These are phyloP conservation scores for Urocyon cinereoargenteus DNA, from an alignment of 2,797 vertebrate genomes.

Conservation along the genomic window DNA sequence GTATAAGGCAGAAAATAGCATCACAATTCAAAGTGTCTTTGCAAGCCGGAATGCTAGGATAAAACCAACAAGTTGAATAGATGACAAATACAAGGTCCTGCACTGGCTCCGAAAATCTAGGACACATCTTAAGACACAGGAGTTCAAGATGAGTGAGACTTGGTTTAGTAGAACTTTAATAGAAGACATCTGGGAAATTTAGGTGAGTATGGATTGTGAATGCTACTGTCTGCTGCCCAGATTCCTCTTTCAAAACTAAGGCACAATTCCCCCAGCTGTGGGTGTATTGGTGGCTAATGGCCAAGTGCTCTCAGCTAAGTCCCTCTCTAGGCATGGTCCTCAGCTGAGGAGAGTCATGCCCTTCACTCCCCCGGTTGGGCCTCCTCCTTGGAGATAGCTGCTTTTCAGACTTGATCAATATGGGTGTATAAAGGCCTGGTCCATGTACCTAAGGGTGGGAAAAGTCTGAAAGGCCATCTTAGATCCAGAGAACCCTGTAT, in stretches of 20 bases:
- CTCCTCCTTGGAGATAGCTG: not conserved
- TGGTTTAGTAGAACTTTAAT: not conserved
- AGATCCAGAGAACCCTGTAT: not conserved
- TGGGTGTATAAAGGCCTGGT: not conserved
- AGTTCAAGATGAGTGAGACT: not conserved
- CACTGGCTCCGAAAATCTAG: not conserved
- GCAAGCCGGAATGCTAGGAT: not conserved
- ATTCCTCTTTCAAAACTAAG: not conserved
- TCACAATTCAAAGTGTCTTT: conserved; percentile 42
- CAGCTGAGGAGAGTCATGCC: not conserved
- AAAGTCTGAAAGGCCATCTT: not conserved
- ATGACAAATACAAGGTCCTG: not conserved
- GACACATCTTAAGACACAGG: not conserved
- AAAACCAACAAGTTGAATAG: not conserved
- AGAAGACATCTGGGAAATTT: not conserved
- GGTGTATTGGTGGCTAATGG: not conserved
- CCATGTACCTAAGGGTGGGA: not conserved
- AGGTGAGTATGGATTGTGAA: not conserved
- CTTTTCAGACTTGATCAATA: not conserved
- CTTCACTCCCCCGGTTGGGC: not conserved
- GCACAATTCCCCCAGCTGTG: not conserved
- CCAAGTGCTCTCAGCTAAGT: not conserved
- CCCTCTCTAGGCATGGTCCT: not conserved
- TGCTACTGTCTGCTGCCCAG: not conserved
- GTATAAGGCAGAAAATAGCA: not conserved